Percentiles rank a stretch among this genome's conserved stretches.
These are phyloP conservation scores for Camponotus pennsylvanicus DNA, from an alignment of 1,140 invertebrate genomes.

Conservation along the genomic window DNA sequence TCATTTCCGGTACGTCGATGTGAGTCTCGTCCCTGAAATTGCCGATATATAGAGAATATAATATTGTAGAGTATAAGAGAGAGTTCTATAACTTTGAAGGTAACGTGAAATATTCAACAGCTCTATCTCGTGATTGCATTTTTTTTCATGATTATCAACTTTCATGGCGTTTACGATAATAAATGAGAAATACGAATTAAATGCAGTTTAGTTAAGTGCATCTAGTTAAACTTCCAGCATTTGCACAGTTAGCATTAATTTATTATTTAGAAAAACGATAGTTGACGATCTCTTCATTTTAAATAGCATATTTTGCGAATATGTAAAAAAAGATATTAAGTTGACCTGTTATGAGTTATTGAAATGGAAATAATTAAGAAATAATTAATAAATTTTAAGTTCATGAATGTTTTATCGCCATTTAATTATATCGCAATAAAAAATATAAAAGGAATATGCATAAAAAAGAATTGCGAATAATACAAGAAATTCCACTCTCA, in stretches of 20 bases:
- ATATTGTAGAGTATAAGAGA: slow-evolving; percentile 17
- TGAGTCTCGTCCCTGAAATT: slow-evolving; percentile 20
- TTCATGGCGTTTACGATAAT: neutral
- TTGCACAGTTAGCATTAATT: neutral
- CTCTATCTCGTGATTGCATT: neutral
- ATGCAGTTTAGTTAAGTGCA: no score
- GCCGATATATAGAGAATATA: slow-evolving; percentile 15
- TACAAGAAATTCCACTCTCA: no score
- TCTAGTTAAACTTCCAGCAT: no score
- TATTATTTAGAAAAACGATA: neutral
- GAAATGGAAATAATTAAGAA: neutral
- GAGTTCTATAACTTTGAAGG: neutral
- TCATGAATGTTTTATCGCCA: no score
- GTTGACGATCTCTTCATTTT: neutral
- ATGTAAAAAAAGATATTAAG: neutral
- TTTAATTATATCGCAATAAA: no score
- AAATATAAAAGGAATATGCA: no score
- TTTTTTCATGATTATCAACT: no score
- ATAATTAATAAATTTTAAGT: no score
- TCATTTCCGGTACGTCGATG: slow-evolving; percentile 70
- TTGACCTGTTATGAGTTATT: neutral
- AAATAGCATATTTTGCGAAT: neutral
- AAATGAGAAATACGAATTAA: neutral
- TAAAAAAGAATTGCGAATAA: neutral
- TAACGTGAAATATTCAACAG: slow-evolving; percentile 24